Evolutionary conservation across 2,888 invertebrate genomes (phyloP), one percentile per base, ranked within the genome.

Genomic region (Drosophila pseudotalamancana): DNA sequence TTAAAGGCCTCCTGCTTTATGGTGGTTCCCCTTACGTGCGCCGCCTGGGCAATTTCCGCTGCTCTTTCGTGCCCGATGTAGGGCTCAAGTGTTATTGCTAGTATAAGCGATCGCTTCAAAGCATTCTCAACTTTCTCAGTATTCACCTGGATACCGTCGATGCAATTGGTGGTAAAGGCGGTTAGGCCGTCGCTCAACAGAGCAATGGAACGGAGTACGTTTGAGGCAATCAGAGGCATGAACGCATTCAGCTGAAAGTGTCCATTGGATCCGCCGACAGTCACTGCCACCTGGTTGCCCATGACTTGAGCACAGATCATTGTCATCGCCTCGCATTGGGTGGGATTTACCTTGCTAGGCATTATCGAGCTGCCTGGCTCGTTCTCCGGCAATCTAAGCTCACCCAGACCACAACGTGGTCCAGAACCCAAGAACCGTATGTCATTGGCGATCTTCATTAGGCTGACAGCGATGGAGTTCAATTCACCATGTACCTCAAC

Each of bases 221-320:
- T 98, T 1, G 97, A 93, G 0, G 97, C 97, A 71, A 99, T 98
- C 93, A 99, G 93, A 0, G 99, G 97, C 91, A 98, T 99, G 93
- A 98, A 99, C 3, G 99, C 98, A 92, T 99, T 99, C n/a, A 99
- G 93, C 91, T 99, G 98, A 91, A 99, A 99, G 91, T 99, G 99
- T 0, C 99, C 99, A 89, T 97, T 98, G 84, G 96, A 95, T 39
- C 97, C 98, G 25, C 98, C 99, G 27, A 99, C 91, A 0, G 96
- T 95, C 23, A 95, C 95, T 0, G 99, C 98, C 31, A 98, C 97
- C 90, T 99, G 96, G 92, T 99, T 99, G 29, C 99, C 98, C 96
- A 99, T 98, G 46, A 99, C 97, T 90, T 97, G 97, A 3, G 97
- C 96, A 11, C 96, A 95, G 0, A 98, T 95, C 99, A 99, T 99